Conservation (phyloP, 2,797 vertebrate genomes). For the Melanotaenia trifasciata region DNA sequence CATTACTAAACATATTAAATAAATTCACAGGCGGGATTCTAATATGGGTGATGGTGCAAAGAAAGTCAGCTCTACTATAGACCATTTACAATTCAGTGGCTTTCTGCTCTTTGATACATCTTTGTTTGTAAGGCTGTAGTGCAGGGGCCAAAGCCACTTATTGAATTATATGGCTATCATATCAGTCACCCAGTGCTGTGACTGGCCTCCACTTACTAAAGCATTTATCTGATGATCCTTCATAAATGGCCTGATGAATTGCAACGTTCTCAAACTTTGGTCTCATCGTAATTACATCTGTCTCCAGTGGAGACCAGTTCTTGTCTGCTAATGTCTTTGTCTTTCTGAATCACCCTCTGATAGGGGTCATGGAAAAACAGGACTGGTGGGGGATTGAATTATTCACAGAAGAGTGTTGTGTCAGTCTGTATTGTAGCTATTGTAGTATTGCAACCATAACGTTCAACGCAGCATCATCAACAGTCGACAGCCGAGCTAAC, state of each 20-base stretch:
- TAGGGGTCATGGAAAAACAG: constrained; percentile 18
- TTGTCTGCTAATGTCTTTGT: constrained; percentile 42
- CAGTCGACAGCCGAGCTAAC: neutral
- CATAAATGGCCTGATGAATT: constrained; percentile 59
- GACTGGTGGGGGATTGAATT: constrained; percentile 13
- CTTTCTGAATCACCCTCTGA: constrained; percentile 34
- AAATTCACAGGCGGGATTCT: neutral
- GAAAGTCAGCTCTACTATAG: constrained; percentile 25
- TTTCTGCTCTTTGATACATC: constrained; percentile 46
- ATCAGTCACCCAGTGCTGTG: constrained; percentile 67
- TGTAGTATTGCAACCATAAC: constrained; percentile 6
- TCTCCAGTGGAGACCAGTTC: constrained; percentile 57
- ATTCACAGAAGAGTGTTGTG: neutral
- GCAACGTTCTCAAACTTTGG: constrained; percentile 58
- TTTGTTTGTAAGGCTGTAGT: constrained; percentile 49
- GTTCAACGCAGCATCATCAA: constrained; percentile 4
- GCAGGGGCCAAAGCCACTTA: constrained; percentile 63
- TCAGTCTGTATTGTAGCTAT: neutral
- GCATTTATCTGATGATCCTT: constrained; percentile 76
- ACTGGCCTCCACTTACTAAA: constrained; percentile 67
- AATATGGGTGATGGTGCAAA: constrained; percentile 9
- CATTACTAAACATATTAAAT: constrained; percentile 29
- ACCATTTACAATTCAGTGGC: constrained; percentile 28
- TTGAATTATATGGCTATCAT: constrained; percentile 70
- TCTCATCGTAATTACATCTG: constrained; percentile 72